phyloP scores from a whole-genome alignment of 2,888 invertebrate genomes.

The Mesorhabditis spiculigera region DNA sequence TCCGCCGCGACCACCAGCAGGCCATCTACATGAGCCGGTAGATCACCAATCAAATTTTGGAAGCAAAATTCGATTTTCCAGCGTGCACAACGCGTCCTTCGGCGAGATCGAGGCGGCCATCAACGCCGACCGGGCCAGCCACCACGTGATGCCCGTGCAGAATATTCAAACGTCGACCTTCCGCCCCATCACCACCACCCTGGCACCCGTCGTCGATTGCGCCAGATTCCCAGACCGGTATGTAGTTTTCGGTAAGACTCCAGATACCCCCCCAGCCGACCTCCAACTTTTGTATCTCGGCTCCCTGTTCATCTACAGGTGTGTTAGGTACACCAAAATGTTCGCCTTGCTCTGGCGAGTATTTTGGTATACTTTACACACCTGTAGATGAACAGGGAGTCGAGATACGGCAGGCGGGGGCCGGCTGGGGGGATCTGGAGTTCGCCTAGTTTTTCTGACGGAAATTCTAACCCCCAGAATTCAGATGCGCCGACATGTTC shows the following conservation, averaged over 20 bases:
- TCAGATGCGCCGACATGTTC: conserved; percentile 50
- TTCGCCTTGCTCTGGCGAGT: too few relatives aligned
- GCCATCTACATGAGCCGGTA: conserved; percentile 53
- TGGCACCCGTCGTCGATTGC: conserved; percentile 45
- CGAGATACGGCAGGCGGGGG: too few relatives aligned
- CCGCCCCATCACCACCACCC: conserved; percentile 35
- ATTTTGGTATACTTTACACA: too few relatives aligned
- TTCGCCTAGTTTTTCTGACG: background rate
- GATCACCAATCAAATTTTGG: conserved; percentile 5
- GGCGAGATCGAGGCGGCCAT: conserved; percentile 34
- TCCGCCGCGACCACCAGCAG: conserved; percentile 54
- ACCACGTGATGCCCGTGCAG: conserved; percentile 14
- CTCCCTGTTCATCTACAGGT: too few relatives aligned
- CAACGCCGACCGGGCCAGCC: conserved; percentile 20
- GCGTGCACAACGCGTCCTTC: conserved; percentile 30
- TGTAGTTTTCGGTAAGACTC: background rate
- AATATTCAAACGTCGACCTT: conserved; percentile 28
- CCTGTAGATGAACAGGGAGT: too few relatives aligned
- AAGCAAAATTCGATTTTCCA: background rate
- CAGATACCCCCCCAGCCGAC: too few relatives aligned
- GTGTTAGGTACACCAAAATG: too few relatives aligned
- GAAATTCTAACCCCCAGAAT: conserved; percentile 10
- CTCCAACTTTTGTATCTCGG: too few relatives aligned
- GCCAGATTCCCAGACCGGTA: conserved; percentile 44
- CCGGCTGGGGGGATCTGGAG: too few relatives aligned